Conservation (phyloP, 2,113 vertebrate species). For the Halcyon malimbica region DNA sequence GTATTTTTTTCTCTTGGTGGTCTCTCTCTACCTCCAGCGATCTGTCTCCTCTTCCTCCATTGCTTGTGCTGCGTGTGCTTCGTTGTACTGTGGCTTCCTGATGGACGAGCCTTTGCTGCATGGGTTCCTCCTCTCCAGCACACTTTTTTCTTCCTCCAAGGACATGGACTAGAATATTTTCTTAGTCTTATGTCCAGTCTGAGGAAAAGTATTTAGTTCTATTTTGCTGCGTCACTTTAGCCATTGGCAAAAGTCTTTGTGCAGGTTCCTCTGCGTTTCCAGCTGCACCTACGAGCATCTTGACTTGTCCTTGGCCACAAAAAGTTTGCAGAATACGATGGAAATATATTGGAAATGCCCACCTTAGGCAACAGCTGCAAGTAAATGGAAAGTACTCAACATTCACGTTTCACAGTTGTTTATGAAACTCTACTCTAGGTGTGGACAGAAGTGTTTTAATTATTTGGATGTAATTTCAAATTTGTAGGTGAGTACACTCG, state of each 20-base stretch:
- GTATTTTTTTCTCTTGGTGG: background rate
- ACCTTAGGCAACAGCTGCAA: rapidly evolving
- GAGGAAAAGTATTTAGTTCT: background rate
- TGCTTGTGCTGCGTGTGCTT: rapidly evolving
- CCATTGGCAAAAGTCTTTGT: background rate
- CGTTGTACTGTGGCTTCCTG: background rate
- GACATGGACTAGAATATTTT: background rate
- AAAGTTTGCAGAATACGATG: background rate
- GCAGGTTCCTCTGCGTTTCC: background rate
- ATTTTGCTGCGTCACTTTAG: background rate
- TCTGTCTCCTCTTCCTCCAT: background rate
- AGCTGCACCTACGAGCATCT: background rate
- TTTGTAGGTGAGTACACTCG: rapidly evolving
- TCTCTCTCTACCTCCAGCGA: background rate
- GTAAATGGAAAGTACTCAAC: too few relatives aligned
- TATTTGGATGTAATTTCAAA: background rate
- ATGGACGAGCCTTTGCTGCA: too few relatives aligned
- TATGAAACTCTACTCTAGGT: background rate
- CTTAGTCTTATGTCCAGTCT: rapidly evolving
- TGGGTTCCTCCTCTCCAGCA: background rate
- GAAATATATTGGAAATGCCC: background rate
- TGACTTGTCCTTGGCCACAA: background rate
- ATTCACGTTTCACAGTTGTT: rapidly evolving
- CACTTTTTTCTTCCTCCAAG: rapidly evolving
- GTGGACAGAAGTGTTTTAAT: background rate